A percentile compares a stretch with the other conserved stretches of the same genome.
Conservation (phyloP, 1,140 invertebrate genomes). For the Platyscapa corneri region DNA sequence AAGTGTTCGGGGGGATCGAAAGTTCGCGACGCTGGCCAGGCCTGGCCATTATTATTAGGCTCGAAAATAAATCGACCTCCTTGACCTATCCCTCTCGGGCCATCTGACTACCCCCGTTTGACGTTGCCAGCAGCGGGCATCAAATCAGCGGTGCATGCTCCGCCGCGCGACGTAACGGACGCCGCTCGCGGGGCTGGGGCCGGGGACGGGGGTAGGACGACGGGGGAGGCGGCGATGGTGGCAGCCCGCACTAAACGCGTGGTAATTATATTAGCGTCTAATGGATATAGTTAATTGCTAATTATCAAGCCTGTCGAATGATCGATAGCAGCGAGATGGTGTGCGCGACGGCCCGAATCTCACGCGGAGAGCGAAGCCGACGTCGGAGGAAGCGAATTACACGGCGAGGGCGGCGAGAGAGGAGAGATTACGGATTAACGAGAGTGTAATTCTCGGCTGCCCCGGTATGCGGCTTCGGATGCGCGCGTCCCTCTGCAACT, state of each 20-base stretch:
- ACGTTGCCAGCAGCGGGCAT: background rate
- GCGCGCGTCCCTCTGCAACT: background rate
- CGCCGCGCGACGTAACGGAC: background rate
- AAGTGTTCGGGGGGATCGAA: background rate
- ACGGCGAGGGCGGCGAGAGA: slow-evolving; percentile 18
- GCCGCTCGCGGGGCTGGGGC: background rate
- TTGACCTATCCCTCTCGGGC: slow-evolving; percentile 45
- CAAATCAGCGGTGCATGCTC: slow-evolving; percentile 18
- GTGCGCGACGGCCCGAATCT: slow-evolving; percentile 51
- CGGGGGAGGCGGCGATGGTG: background rate
- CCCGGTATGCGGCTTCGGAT: background rate
- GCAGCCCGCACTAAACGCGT: slow-evolving; percentile 56
- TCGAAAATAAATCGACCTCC: slow-evolving; percentile 39
- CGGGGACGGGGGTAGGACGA: too few relatives aligned
- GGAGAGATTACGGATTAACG: slow-evolving; percentile 64
- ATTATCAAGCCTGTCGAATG: slow-evolving; percentile 75
- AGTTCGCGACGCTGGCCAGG: background rate
- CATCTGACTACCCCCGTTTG: background rate
- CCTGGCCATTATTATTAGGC: slow-evolving; percentile 15
- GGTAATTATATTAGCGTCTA: slow-evolving; percentile 75
- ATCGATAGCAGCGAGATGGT: slow-evolving; percentile 72
- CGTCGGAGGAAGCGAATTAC: slow-evolving; percentile 34
- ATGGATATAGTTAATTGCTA: slow-evolving; percentile 76
- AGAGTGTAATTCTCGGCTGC: slow-evolving; percentile 66
- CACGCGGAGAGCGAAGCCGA: background rate